A percentile compares a stretch with the other conserved stretches of the same genome.
Conservation (phyloP, 2,113 vertebrate species). For the Pyrgilauda ruficollis region DNA sequence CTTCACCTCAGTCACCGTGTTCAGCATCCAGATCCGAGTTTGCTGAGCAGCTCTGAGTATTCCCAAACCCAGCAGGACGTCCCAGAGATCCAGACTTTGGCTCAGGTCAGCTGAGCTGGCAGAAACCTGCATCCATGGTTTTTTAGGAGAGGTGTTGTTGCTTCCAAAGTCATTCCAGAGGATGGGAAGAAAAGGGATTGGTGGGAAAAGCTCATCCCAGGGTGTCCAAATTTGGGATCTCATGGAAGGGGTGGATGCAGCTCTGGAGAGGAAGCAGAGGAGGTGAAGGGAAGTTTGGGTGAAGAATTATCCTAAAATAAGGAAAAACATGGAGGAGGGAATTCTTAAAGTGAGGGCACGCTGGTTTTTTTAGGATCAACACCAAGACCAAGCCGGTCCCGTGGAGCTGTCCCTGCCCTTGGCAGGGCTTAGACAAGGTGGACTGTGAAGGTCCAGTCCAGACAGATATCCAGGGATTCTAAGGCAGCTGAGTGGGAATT, state of each 20-base stretch:
- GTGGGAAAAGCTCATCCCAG: not conserved
- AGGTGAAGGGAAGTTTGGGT: not conserved
- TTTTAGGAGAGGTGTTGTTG: rapidly evolving
- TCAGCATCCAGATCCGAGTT: rapidly evolving
- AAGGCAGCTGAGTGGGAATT: not conserved
- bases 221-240: not conserved
- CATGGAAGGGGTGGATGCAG: rapidly evolving
- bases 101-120: rapidly evolving
- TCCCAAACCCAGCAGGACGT: not conserved
- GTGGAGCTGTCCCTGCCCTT: rapidly evolving
- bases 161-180: not conserved
- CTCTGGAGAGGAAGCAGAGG: not conserved
- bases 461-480: not conserved
- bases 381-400: rapidly evolving
- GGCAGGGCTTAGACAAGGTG: not conserved
- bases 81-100: not conserved
- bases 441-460: not conserved
- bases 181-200: not conserved
- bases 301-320: no score
- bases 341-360: not conserved
- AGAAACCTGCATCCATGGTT: rapidly evolving
- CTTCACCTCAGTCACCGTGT: rapidly evolving
- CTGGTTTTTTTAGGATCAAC: not conserved
- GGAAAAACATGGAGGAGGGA: not conserved
- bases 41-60: rapidly evolving